Percentiles rank a stretch among this genome's conserved stretches.
These are phyloP conservation scores for Megaleporinus macrocephalus DNA, from an alignment of 2,113 vertebrate genomes.

Conservation along the genomic window DNA sequence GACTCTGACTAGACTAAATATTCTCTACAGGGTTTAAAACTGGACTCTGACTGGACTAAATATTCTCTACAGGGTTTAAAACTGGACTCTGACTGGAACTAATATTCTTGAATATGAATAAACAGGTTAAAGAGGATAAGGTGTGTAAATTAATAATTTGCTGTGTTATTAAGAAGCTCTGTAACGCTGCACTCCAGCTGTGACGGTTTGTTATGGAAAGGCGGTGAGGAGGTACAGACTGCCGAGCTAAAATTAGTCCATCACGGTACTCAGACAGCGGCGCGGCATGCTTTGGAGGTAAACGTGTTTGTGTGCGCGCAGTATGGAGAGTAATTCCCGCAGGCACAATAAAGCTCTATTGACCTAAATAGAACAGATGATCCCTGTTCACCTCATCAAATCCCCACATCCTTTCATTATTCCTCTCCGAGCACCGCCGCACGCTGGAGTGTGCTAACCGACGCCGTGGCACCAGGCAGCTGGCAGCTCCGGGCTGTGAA, in stretches of 20 bases:
- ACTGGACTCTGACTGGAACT: too few relatives aligned
- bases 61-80: too few relatives aligned
- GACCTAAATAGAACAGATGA: constrained; percentile 56
- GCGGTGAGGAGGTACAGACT: constrained; percentile 25
- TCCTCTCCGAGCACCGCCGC: not conserved
- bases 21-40: too few relatives aligned
- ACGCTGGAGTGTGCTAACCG: not conserved
- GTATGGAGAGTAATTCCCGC: constrained; percentile 12
- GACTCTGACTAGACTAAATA: too few relatives aligned
- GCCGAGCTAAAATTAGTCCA: constrained; percentile 20
- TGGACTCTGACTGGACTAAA: too few relatives aligned
- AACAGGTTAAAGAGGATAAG: too few relatives aligned
- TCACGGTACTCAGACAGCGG: constrained; percentile 29
- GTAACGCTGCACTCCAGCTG: too few relatives aligned
- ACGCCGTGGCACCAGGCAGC: not conserved
- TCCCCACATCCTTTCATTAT: constrained; percentile 40
- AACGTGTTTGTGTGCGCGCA: not conserved
- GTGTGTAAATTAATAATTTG: too few relatives aligned
- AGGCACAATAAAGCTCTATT: constrained; percentile 35
- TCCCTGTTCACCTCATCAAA: constrained; percentile 28
- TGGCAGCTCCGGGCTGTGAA: not conserved
- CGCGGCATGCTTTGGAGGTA: not conserved
- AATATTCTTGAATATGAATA: too few relatives aligned
- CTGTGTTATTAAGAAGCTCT: too few relatives aligned
- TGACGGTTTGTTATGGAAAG: constrained; percentile 12